Percentiles rank a stretch among this genome's conserved stretches.
Evolutionary conservation across 2,113 vertebrate species (phyloP).

Genomic region (Protomyctophum bolini): DNA sequence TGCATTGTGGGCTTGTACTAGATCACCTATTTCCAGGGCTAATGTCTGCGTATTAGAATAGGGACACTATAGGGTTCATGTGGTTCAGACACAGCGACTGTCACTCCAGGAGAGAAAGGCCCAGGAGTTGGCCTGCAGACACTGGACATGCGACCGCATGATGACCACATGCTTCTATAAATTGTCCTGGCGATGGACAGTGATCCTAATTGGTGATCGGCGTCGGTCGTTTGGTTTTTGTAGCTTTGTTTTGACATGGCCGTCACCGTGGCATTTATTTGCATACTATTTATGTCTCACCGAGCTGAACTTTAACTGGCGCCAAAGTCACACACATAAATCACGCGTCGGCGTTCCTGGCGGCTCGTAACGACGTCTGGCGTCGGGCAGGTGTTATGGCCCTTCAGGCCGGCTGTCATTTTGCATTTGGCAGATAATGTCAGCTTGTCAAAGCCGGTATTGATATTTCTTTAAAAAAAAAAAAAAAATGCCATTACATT

Average conservation of each 20-base stretch:
- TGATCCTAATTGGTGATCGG: slow-evolving; percentile 49
- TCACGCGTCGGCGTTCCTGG: slow-evolving; percentile 40
- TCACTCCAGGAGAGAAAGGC: slow-evolving; percentile 13
- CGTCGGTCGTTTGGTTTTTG: slow-evolving; percentile 25
- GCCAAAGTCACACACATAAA: slow-evolving; percentile 49
- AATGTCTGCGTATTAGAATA: too few species aligned
- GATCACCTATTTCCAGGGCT: too few species aligned
- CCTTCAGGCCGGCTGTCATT: slow-evolving; percentile 38
- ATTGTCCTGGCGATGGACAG: slow-evolving; percentile 27
- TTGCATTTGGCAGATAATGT: slow-evolving; percentile 48
- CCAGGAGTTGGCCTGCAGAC: slow-evolving; percentile 10
- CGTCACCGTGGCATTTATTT: slow-evolving; percentile 54
- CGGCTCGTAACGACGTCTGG: slow-evolving; percentile 42
- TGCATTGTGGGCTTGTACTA: too few species aligned
- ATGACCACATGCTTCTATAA: slow-evolving; percentile 27
- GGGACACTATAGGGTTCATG: too few species aligned
- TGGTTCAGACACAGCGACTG: slow-evolving; percentile 22
- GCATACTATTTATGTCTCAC: slow-evolving; percentile 43
- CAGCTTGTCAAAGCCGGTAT: slow-evolving; percentile 32
- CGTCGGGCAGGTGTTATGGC: slow-evolving; percentile 7
- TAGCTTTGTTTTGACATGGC: slow-evolving; percentile 41
- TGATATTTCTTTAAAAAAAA: slow-evolving; percentile 26
- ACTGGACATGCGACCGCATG: slow-evolving; percentile 3
- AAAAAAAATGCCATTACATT: too few species aligned
- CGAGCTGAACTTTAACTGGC: slow-evolving; percentile 44